A percentile compares a stretch with the other conserved stretches of the same genome.
Conservation (phyloP, 2,888 invertebrate genomes). For the Pyrrhosoma nymphula region DNA sequence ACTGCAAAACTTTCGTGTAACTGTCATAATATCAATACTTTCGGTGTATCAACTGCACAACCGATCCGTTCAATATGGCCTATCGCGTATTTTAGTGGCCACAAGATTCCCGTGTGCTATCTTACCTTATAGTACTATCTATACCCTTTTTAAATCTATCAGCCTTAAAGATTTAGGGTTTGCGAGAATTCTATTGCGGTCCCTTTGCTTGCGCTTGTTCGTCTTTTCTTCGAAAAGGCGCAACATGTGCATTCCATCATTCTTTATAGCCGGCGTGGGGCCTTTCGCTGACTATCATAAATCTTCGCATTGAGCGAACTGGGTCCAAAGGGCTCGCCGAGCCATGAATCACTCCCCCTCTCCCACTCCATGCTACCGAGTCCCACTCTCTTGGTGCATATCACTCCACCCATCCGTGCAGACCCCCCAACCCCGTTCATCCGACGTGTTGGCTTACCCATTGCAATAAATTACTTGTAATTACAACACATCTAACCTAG, state of each 20-base stretch:
- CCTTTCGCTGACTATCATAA: neutral
- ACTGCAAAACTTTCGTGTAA: too few relatives aligned
- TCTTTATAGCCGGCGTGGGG: neutral
- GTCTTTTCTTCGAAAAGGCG: neutral
- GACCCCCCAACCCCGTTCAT: neutral
- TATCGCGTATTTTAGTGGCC: too few relatives aligned
- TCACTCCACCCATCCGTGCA: neutral
- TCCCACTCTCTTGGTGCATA: neutral
- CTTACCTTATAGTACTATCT: too few relatives aligned
- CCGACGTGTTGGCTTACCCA: neutral
- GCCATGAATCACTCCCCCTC: neutral
- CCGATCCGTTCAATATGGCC: too few relatives aligned
- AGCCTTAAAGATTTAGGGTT: neutral
- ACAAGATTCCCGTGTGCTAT: too few relatives aligned
- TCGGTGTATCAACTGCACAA: too few relatives aligned
- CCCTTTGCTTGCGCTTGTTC: neutral
- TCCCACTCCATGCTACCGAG: neutral
- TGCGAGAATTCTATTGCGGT: neutral
- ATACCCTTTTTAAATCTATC: too few relatives aligned
- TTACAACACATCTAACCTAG: neutral
- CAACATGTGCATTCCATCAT: neutral
- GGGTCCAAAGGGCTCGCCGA: neutral
- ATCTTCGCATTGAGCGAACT: neutral
- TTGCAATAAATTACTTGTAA: neutral
- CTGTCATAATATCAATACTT: too few relatives aligned